Evolutionary conservation across 2,113 vertebrate species (phyloP).

Genomic region (Dicerorhinus sumatrensis): DNA sequence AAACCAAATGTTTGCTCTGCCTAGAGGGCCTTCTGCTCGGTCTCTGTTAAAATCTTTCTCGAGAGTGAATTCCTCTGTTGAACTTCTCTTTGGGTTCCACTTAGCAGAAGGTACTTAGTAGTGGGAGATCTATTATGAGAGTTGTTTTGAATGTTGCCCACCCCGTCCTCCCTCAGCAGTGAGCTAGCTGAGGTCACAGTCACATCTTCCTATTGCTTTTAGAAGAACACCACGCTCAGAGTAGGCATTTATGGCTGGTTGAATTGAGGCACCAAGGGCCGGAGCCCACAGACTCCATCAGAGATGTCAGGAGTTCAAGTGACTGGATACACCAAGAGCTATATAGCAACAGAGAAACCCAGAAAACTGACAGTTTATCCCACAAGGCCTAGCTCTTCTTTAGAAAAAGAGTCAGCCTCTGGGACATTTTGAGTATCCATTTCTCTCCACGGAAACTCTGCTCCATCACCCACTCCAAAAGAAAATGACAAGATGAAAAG

Average conservation of each 20-base stretch:
- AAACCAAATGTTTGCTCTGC: neutral
- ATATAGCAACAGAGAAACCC: neutral
- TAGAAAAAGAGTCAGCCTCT: neutral
- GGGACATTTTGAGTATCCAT: neutral
- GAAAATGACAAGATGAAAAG: slow-evolving; percentile 6
- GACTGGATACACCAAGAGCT: accelerated
- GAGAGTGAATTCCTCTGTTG: neutral
- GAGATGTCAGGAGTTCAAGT: neutral
- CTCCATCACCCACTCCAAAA: neutral
- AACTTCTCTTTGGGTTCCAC: neutral
- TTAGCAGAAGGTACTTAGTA: neutral
- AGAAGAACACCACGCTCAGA: neutral
- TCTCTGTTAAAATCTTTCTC: neutral
- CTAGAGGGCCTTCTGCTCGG: neutral
- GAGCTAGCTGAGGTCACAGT: neutral
- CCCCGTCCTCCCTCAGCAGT: neutral
- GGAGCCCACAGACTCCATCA: neutral
- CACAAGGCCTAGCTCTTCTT: neutral
- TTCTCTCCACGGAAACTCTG: neutral
- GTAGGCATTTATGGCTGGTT: neutral
- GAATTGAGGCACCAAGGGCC: neutral
- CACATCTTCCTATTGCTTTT: neutral
- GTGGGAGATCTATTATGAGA: neutral
- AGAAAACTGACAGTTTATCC: neutral
- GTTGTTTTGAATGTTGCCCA: neutral